Evolutionary conservation across 2,888 invertebrate genomes (phyloP), one percentile per base, ranked within the genome.

Genomic region (Graphium colonna): DNA sequence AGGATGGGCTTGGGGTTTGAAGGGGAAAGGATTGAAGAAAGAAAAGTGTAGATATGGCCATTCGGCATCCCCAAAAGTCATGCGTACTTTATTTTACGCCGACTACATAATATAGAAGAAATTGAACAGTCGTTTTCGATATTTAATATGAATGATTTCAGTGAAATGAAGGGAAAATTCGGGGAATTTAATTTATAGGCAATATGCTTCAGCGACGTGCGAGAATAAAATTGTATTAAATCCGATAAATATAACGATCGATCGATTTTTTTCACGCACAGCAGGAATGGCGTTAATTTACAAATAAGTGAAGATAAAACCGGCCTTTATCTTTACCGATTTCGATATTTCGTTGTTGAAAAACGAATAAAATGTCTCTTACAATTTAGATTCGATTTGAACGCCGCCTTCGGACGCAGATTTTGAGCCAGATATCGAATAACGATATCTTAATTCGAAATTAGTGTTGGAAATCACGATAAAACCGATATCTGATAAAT

Each of bases 401-500:
- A 12, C n/a, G 33, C 17, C 28, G 43, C 43, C 26, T 10, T 33
- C 13, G 17, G 26, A 10, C n/a, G 21, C 2, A 42, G 46, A 41
- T 33, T 28, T 33, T 12, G 36, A 12, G 13, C 15, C 3, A 33
- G 39, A 52, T 52, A 52, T 45, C 40, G 40, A 52, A 36, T 26
- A 41, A 16, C 8, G 47, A 42, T 48, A 40, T 40, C 39, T 48
- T 40, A 48, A 48, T 52, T 41, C 40, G 41, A 41, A 36, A 33
- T 36, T 15, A 41, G 31, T 18, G 31, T 33, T 52, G 33, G n/a
- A 31, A 46, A 46, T 42, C 17, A 13, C n/a, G 47, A 52, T 52
- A 52, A 21, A 36, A 46, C n/a, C 13, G 3, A 46, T 46, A 33
- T 9, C 16, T 26, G 52, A 54, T 54, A 54, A 49, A 43, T 38